A percentile compares a stretch with the other conserved stretches of the same genome.
phyloP scores from a whole-genome alignment of 1,140 invertebrate genomes.

The Camponotus floridanus region DNA sequence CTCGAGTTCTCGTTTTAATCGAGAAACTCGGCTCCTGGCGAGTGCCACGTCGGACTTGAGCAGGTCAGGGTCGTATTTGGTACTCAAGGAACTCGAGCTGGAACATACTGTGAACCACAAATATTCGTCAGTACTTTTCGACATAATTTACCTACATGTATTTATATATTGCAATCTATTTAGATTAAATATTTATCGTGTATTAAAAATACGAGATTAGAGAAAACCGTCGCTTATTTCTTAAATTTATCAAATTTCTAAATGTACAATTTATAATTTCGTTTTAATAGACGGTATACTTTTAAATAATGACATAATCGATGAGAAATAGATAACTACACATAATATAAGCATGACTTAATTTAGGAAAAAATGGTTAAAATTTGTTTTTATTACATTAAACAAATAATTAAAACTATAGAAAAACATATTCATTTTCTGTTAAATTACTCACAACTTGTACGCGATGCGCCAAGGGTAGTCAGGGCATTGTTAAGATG shows the following conservation, averaged over 20 bases:
- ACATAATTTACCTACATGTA: not conserved
- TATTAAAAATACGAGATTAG: conserved; percentile 1
- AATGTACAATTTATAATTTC: not conserved
- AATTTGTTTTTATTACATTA: not conserved
- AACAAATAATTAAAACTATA: too few relatives aligned
- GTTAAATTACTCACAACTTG: conserved; percentile 90
- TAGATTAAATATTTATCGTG: not conserved
- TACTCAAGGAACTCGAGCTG: conserved; percentile 94
- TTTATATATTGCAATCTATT: not conserved
- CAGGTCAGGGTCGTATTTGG: conserved; percentile 97
- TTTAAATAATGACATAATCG: not conserved
- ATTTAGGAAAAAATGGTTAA: not conserved
- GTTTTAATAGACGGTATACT: not conserved
- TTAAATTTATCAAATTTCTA: not conserved
- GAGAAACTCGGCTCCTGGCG: conserved; percentile 94
- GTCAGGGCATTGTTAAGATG: conserved; percentile 95
- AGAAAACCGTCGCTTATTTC: not conserved
- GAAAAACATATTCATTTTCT: not conserved
- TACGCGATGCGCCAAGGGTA: conserved; percentile 93
- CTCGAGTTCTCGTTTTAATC: conserved; percentile 95
- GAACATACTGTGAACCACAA: conserved; percentile 92
- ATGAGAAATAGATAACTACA: not conserved
- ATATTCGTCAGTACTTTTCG: conserved; percentile 37
- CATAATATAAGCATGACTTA: not conserved
- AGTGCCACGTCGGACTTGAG: conserved; percentile 96